Conservation (phyloP, 2,797 vertebrate species). For the Leptoclinus maculatus region DNA sequence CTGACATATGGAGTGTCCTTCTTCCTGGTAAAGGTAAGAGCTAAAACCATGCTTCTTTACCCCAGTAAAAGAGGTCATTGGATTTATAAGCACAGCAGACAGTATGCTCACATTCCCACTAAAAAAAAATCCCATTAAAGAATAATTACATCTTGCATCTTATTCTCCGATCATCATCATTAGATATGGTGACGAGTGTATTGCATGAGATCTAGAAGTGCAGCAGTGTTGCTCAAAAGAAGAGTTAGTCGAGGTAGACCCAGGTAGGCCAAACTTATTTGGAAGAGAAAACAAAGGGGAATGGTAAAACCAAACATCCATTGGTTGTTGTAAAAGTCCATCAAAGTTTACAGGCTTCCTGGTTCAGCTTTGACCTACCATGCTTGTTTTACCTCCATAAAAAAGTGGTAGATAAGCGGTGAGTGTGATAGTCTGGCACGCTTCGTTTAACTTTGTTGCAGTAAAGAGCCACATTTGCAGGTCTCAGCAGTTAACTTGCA, state of each 20-base stretch:
- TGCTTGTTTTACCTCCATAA: not conserved
- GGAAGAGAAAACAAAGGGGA: not conserved
- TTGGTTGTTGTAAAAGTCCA: not conserved
- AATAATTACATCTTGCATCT: not conserved
- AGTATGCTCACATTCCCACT: not conserved
- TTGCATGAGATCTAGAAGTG: not conserved
- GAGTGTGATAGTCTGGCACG: not conserved
- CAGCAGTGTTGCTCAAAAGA: not conserved
- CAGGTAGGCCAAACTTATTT: not conserved
- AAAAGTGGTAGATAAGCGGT: not conserved
- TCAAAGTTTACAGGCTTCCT: not conserved
- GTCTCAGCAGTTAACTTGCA: not conserved
- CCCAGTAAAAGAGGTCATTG: not conserved
- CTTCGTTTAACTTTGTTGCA: not conserved
- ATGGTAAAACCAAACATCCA: not conserved
- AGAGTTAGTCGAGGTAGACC: not conserved
- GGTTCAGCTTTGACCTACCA: not conserved
- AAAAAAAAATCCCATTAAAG: not conserved
- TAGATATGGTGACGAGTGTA: not conserved
- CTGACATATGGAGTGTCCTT: slow-evolving; percentile 97
- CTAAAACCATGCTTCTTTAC: not conserved
- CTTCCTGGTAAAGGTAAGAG: slow-evolving; percentile 95
- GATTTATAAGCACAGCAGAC: not conserved
- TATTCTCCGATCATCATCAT: not conserved
- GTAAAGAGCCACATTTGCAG: not conserved